A percentile compares a stretch with the other conserved stretches of the same genome.
Conservation (phyloP, 2,888 invertebrate genomes). For the Drosophila demipolita region DNA sequence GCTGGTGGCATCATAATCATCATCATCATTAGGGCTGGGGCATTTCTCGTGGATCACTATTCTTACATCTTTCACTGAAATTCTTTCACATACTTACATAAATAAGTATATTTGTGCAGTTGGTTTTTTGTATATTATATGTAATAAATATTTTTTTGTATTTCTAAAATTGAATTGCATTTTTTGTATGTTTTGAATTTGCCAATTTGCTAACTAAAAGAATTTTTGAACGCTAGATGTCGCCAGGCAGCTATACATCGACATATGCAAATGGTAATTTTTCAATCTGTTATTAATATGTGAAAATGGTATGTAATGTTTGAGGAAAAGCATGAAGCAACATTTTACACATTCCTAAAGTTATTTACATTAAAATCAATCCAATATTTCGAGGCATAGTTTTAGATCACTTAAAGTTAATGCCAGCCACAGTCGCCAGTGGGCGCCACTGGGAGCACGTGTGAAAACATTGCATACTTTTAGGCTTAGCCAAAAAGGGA, state of each 20-base stretch:
- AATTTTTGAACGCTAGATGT: not conserved
- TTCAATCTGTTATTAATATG: not conserved
- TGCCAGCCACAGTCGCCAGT: not conserved
- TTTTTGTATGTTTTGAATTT: not conserved
- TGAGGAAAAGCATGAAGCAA: not conserved
- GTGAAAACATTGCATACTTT: conserved; percentile 21
- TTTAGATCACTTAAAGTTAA: not conserved
- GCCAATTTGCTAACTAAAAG: not conserved
- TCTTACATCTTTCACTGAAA: not conserved
- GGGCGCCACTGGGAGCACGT: not conserved
- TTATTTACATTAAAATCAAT: not conserved
- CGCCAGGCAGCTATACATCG: not conserved
- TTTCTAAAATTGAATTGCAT: not conserved
- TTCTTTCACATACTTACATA: not conserved
- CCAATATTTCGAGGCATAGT: not conserved
- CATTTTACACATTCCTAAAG: not conserved
- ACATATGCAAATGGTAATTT: not conserved
- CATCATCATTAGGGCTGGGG: conserved; percentile 64
- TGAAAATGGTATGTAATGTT: not conserved
- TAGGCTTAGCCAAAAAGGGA: conserved; percentile 1
- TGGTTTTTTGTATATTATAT: conserved; percentile 5
- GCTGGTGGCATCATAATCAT: conserved; percentile 81
- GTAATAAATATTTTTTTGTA: conserved; percentile 11
- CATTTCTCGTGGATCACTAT: not conserved
- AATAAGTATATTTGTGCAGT: not conserved